Conservation (phyloP, 2,888 invertebrate species). For the Deilephila porcellus region DNA sequence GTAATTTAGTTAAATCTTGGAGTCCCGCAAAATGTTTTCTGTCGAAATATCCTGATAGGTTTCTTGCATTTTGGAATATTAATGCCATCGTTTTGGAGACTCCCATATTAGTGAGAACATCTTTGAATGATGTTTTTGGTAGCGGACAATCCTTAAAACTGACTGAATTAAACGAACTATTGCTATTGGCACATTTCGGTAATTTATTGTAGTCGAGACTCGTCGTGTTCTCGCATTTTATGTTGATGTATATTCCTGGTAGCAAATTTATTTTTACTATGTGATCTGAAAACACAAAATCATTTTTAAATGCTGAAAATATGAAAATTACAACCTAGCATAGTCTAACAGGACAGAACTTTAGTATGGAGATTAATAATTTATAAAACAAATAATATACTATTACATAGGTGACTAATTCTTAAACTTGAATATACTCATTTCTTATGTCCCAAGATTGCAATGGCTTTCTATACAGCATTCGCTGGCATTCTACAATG, state of each 20-base stretch:
- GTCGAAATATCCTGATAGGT: slow-evolving; percentile 83
- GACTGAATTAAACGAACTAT: slow-evolving; percentile 74
- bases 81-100: slow-evolving; percentile 80
- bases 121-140: slow-evolving; percentile 78
- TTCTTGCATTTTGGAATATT: slow-evolving; percentile 82
- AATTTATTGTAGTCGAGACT: slow-evolving; percentile 74
- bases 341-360: no score
- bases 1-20: slow-evolving; percentile 80
- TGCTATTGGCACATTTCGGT: slow-evolving; percentile 75
- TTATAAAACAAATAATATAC: no score
- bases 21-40: slow-evolving; percentile 85
- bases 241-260: slow-evolving; percentile 73
- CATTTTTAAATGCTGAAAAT: slow-evolving; percentile 31
- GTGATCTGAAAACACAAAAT: slow-evolving; percentile 65
- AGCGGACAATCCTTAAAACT: slow-evolving; percentile 83
- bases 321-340: not conserved
- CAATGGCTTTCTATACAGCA: no score
- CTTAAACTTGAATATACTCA: no score
- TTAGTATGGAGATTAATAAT: no score
- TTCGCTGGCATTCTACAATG: not conserved
- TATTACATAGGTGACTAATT: no score
- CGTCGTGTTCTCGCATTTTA: slow-evolving; percentile 74
- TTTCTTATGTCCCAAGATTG: no score
- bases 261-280: slow-evolving; percentile 73
- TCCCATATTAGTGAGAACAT: slow-evolving; percentile 76